Conservation (phyloP, 2,888 invertebrate species). For the Philereme vetulata region DNA sequence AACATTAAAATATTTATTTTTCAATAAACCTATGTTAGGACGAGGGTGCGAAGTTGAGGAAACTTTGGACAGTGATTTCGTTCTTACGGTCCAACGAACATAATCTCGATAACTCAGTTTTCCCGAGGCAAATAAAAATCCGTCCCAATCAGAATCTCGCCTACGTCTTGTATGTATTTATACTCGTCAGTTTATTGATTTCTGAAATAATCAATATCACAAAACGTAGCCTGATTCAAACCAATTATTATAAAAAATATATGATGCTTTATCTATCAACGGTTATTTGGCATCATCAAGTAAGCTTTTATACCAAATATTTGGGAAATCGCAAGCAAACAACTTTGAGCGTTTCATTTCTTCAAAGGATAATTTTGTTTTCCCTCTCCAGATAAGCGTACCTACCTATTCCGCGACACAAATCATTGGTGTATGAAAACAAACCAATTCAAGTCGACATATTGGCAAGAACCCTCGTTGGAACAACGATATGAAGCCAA, state of each 20-base stretch:
- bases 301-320: conserved; percentile 6
- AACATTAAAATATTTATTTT: conserved; percentile 70
- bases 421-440: conserved; percentile 52
- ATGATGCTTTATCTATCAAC: not conserved
- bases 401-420: conserved; percentile 35
- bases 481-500: conserved; percentile 57
- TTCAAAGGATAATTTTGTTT: conserved; percentile 31
- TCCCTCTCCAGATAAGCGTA: conserved; percentile 39
- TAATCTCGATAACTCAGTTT: conserved; percentile 55
- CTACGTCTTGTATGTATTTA: conserved; percentile 19
- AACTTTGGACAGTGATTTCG: conserved; percentile 51
- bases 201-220: too few relatives aligned
- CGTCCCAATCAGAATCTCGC: conserved; percentile 39
- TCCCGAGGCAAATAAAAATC: conserved; percentile 49
- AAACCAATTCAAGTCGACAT: conserved; percentile 50
- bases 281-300: conserved; percentile 4
- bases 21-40: conserved; percentile 52
- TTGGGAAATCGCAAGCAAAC: conserved; percentile 16
- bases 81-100: conserved; percentile 50
- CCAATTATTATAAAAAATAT: too few relatives aligned
- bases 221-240: too few relatives aligned
- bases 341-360: conserved; percentile 13
- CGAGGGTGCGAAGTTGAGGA: conserved; percentile 47
- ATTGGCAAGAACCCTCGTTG: conserved; percentile 49
- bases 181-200: not conserved